Conservation (phyloP, 2,113 vertebrate species). For the Actenoides hombroni region DNA sequence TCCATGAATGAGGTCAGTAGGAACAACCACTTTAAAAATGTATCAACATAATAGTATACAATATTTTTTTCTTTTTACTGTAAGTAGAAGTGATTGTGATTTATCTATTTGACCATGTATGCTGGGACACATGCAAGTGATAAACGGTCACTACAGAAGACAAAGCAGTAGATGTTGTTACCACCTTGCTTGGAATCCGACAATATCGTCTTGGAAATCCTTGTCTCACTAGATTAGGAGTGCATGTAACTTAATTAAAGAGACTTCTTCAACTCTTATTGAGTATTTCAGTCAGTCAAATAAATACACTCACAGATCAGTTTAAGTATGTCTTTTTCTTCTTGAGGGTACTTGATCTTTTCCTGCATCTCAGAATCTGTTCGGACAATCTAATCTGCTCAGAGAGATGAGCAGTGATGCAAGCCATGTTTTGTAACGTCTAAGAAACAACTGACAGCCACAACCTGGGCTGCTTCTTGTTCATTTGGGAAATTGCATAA, state of each 20-base stretch:
- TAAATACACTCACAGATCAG: not conserved
- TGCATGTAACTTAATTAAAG: conserved; percentile 1
- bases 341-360: not conserved
- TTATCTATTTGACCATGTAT: not conserved
- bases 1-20: not conserved
- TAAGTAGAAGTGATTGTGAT: not conserved
- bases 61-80: not conserved
- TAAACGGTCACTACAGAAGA: not conserved
- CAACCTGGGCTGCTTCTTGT: not conserved
- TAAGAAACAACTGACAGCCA: not conserved
- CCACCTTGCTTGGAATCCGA: not conserved
- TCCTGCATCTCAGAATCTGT: not conserved
- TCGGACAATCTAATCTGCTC: not conserved
- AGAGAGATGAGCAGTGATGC: not conserved
- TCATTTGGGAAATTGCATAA: not conserved
- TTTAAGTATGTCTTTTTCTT: conserved; percentile 1
- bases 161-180: not conserved
- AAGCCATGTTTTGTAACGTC: not conserved
- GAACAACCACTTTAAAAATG: not conserved
- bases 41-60: not conserved
- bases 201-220: not conserved
- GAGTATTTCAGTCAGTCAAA: conserved; percentile 35
- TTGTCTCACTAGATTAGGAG: not conserved
- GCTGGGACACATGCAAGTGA: not conserved
- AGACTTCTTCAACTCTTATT: not conserved